Conservation (phyloP, 2,113 vertebrate genomes). For the Coptodon rendalli region DNA sequence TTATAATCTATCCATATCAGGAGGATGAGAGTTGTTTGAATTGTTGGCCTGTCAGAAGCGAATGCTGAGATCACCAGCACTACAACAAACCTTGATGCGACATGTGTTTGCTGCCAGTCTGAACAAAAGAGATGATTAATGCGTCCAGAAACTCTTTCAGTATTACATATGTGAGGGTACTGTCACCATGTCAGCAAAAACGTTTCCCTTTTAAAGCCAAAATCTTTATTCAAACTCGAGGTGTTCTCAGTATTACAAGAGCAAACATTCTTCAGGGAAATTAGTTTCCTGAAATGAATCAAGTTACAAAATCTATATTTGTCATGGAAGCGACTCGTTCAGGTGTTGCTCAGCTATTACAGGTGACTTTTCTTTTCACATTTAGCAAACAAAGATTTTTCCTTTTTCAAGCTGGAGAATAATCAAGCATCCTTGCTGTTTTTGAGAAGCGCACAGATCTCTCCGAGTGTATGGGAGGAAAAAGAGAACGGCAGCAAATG, state of each 20-base stretch:
- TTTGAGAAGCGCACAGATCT: background rate
- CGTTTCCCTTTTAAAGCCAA: background rate
- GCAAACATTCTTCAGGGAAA: background rate
- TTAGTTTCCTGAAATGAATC: background rate
- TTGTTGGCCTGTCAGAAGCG: background rate
- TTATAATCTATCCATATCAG: background rate
- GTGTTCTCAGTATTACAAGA: background rate
- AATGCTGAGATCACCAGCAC: background rate
- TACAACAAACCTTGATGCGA: background rate
- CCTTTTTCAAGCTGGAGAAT: background rate
- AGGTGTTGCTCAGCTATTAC: background rate
- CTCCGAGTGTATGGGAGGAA: background rate
- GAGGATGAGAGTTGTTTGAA: background rate
- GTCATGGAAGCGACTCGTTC: background rate
- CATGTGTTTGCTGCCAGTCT: background rate
- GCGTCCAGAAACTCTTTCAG: background rate
- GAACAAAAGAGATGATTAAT: background rate
- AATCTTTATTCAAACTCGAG: background rate
- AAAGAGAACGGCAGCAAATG: background rate
- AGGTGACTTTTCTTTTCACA: background rate
- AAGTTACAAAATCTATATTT: background rate
- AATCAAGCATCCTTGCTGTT: background rate
- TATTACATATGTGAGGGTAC: background rate
- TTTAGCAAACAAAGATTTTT: background rate
- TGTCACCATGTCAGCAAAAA: background rate